These are phyloP conservation scores for Protonibea diacanthus DNA, from an alignment of 2,797 vertebrate species.

Conservation along the genomic window DNA sequence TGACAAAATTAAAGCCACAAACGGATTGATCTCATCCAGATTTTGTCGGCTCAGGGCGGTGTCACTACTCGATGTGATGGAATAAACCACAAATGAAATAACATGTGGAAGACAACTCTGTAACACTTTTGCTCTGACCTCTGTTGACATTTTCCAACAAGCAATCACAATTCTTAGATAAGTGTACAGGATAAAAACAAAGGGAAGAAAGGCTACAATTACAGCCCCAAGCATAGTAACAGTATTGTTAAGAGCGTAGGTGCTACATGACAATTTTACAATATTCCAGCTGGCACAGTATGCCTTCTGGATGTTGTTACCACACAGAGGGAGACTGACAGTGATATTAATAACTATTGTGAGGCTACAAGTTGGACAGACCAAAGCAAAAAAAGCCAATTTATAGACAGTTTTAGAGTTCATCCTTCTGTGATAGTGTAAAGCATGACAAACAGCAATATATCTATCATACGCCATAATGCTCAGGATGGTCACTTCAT, in stretches of 20 bases:
- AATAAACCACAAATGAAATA: constrained; percentile 47
- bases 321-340: constrained; percentile 50
- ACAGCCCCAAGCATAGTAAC: constrained; percentile 16
- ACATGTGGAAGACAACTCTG: constrained; percentile 61
- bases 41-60: constrained; percentile 44
- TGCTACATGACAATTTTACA: constrained; percentile 47
- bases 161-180: constrained; percentile 49
- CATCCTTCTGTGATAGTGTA: constrained; percentile 54
- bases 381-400: constrained; percentile 31
- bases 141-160: constrained; percentile 42
- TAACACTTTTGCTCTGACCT: constrained; percentile 53
- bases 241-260: constrained; percentile 11
- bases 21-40: constrained; percentile 34
- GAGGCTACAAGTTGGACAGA: constrained; percentile 21
- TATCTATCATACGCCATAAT: constrained; percentile 63
- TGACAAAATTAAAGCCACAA: constrained; percentile 56
- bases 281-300: constrained; percentile 63
- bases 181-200: constrained; percentile 44
- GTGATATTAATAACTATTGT: constrained; percentile 10
- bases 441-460: constrained; percentile 55
- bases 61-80: constrained; percentile 49
- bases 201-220: constrained; percentile 12
- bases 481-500: constrained; percentile 48
- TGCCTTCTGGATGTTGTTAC: constrained; percentile 45
- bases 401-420: constrained; percentile 8